phyloP scores from a whole-genome alignment of 2,888 invertebrate species.

The Sphecodes monilicornis region DNA sequence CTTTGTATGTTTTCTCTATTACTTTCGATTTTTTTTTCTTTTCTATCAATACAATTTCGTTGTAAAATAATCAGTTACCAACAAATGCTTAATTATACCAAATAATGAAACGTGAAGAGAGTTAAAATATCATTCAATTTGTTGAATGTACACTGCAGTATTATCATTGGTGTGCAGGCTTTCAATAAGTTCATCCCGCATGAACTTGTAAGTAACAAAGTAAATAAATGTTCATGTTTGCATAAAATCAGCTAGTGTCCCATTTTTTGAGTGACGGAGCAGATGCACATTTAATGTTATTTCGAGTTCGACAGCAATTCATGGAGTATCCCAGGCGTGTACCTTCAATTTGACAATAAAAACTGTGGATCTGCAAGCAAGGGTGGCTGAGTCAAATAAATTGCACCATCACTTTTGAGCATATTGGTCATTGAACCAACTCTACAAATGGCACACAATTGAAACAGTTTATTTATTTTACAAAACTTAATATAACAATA shows the following conservation, averaged over 20 bases:
- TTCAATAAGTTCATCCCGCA: not conserved
- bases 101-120: too few relatives aligned
- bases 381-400: not conserved
- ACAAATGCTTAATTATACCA: too few relatives aligned
- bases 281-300: not conserved
- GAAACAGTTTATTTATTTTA: not conserved
- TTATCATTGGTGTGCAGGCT: too few relatives aligned
- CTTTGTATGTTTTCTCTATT: not conserved
- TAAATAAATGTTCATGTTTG: not conserved
- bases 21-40: too few relatives aligned
- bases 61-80: too few relatives aligned
- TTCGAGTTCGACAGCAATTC: not conserved
- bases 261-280: not conserved
- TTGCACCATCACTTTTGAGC: not conserved
- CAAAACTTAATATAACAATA: not conserved
- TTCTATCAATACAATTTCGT: too few relatives aligned
- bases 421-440: not conserved
- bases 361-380: not conserved
- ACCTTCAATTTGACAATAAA: not conserved
- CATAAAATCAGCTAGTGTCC: not conserved
- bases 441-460: not conserved
- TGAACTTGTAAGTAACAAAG: not conserved
- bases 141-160: too few relatives aligned
- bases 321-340: not conserved
- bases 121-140: too few relatives aligned